Conservation (phyloP, 2,113 vertebrate genomes). For the Protobothrops flavoviridis region DNA sequence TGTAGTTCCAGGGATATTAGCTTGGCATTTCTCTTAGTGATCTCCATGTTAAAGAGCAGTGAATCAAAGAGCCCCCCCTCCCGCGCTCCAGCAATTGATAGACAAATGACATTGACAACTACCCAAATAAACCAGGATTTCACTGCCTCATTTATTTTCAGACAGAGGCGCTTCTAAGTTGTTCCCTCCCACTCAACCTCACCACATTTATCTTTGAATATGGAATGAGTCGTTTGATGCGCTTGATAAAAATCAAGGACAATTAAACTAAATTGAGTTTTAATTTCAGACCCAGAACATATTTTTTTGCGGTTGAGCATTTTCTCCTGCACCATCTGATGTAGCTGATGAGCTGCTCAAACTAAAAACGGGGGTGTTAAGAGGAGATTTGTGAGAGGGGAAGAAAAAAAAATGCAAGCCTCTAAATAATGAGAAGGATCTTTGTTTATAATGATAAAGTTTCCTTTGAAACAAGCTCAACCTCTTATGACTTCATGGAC, state of each 20-base stretch:
- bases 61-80: background rate
- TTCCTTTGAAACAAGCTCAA: background rate
- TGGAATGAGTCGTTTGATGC: constrained; percentile 68
- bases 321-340: constrained; percentile 67
- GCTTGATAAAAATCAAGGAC: constrained; percentile 76
- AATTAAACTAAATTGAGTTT: constrained; percentile 77
- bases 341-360: constrained; percentile 62
- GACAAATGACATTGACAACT: constrained; percentile 31
- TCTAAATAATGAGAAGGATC: constrained; percentile 17
- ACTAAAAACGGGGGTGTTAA: constrained; percentile 41
- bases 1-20: background rate
- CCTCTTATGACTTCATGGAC: background rate
- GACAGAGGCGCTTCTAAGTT: constrained; percentile 55
- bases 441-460: background rate
- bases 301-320: constrained; percentile 59
- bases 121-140: constrained; percentile 30
- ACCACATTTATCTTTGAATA: constrained; percentile 69
- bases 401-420: constrained; percentile 9
- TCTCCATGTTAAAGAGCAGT: constrained; percentile 8
- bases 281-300: constrained; percentile 71
- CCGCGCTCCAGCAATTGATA: constrained; percentile 4
- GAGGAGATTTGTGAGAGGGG: constrained; percentile 50
- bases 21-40: background rate
- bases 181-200: background rate
- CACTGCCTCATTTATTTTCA: constrained; percentile 29